Percentiles rank a stretch among this genome's conserved stretches.
phyloP scores from a whole-genome alignment of 2,888 invertebrate species.

The Rapana venosa region DNA sequence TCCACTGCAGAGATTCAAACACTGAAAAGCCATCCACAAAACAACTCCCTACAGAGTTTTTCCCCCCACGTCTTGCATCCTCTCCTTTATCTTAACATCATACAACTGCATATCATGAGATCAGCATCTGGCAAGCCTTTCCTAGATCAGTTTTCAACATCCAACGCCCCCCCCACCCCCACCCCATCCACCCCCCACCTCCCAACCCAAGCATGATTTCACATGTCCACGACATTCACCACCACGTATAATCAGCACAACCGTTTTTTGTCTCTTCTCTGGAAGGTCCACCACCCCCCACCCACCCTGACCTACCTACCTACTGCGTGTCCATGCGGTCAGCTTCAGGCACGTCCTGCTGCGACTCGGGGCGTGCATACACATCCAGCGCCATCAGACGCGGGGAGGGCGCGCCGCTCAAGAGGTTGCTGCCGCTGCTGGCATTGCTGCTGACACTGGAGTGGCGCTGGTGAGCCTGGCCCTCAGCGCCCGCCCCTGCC shows the following conservation, averaged over 20 bases:
- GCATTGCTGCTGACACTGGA: slow-evolving; percentile 44
- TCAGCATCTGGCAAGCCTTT: no score
- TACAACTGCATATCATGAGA: no score
- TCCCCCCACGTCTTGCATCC: no score
- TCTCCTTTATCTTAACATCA: no score
- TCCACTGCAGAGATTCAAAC: no score
- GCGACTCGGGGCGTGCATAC: slow-evolving; percentile 52
- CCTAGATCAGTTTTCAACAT: no score
- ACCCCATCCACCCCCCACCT: not conserved
- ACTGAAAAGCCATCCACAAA: no score
- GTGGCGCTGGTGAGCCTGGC: slow-evolving; percentile 42
- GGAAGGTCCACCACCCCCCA: not conserved
- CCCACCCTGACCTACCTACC: not conserved
- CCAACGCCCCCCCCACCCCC: no score
- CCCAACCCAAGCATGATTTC: no score
- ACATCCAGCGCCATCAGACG: slow-evolving; percentile 46
- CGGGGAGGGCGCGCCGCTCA: slow-evolving; percentile 42
- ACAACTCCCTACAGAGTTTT: no score
- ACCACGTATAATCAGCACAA: not conserved
- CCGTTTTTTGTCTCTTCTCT: not conserved
- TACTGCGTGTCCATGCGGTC: slow-evolving; percentile 52
- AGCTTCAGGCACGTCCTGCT: slow-evolving; percentile 57
- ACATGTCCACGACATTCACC: not conserved
- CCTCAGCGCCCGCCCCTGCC: slow-evolving; percentile 24
- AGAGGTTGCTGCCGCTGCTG: slow-evolving; percentile 45